Percentiles rank a stretch among this genome's conserved stretches.
phyloP scores from a whole-genome alignment of 2,888 invertebrate species.

The Drosophila siamana region DNA sequence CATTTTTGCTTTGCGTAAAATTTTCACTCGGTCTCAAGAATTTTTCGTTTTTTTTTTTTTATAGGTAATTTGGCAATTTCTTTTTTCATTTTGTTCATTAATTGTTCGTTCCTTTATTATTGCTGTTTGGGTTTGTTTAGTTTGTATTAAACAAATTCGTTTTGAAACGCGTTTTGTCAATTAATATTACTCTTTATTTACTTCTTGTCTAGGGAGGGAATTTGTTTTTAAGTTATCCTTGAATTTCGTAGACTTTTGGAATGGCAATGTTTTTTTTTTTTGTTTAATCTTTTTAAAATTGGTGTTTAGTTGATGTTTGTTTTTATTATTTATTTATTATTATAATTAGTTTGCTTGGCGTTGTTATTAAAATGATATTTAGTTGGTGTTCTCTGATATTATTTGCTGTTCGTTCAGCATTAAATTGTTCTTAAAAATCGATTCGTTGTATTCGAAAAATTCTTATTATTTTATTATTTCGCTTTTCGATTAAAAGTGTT shows the following conservation, averaged over 20 bases:
- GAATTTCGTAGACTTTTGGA: constrained; percentile 35
- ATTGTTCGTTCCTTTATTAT: constrained; percentile 51
- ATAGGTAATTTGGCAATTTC: constrained; percentile 66
- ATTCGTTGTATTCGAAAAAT: constrained; percentile 83
- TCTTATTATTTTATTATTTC: constrained; percentile 42
- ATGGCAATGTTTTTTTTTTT: constrained; percentile 27
- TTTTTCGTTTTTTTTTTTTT: constrained; percentile 8
- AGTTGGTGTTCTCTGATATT: constrained; percentile 9
- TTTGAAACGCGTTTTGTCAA: constrained; percentile 71
- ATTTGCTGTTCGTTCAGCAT: constrained; percentile 23
- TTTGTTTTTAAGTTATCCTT: constrained; percentile 41
- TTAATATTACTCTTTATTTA: constrained; percentile 37
- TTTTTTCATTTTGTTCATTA: constrained; percentile 41
- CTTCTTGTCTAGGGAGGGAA: constrained; percentile 66
- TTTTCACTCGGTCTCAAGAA: constrained; percentile 13
- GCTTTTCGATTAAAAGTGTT: constrained; percentile 14
- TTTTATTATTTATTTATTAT: constrained; percentile 2
- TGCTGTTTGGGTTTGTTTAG: constrained; percentile 49
- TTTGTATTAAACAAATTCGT: constrained; percentile 70
- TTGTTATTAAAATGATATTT: constrained; percentile 19
- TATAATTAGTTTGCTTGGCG: constrained; percentile 16
- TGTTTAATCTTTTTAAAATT: constrained; percentile 28
- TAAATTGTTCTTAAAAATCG: constrained; percentile 70
- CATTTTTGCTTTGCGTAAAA: constrained; percentile 15
- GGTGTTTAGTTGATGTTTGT: background rate